Conservation (phyloP, 2,113 vertebrate genomes). For the Mustela nigripes region DNA sequence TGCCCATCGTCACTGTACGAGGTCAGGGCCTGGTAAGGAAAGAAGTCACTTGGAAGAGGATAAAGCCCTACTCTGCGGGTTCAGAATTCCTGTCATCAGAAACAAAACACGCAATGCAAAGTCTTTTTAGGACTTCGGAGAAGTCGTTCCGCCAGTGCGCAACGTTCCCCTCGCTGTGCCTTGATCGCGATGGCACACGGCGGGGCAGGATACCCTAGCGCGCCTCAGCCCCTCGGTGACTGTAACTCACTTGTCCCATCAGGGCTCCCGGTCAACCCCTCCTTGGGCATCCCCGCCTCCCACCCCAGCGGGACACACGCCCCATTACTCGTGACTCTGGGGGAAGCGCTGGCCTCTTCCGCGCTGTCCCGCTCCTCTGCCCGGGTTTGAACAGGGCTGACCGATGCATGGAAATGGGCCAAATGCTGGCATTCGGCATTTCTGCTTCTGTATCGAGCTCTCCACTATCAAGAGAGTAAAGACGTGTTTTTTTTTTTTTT, state of each 20-base stretch:
- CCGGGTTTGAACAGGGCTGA: no score
- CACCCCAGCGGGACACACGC: background rate
- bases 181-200: background rate
- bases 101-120: background rate
- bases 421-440: no score
- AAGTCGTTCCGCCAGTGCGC: background rate
- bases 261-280: background rate
- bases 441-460: background rate
- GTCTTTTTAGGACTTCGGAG: background rate
- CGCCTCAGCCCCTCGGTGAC: background rate
- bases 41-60: background rate
- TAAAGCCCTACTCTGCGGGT: background rate
- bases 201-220: background rate
- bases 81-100: background rate
- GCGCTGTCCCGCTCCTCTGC: accelerated
- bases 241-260: background rate
- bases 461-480: no score
- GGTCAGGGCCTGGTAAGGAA: background rate
- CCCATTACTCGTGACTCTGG: background rate
- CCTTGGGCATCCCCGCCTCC: background rate
- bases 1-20: background rate
- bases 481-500: no score
- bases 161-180: background rate
- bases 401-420: accelerated
- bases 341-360: background rate